These are phyloP conservation scores for Stictonetta naevosa DNA, from an alignment of 2,113 vertebrate genomes.

Conservation along the genomic window DNA sequence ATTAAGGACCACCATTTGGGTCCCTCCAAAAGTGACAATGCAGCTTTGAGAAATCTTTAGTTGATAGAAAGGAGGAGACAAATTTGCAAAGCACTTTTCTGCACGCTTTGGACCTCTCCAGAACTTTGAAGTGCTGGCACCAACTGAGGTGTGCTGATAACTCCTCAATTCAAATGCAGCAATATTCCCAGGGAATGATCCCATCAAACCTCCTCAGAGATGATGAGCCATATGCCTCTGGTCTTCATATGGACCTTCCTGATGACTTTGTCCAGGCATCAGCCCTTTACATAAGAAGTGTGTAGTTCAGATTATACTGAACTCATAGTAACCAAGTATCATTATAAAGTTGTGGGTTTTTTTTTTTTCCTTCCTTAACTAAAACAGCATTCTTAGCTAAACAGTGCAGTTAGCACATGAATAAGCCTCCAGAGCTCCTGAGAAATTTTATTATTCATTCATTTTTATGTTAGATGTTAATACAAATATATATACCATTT, in stretches of 20 bases:
- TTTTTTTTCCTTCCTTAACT: neutral
- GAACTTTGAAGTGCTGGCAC: neutral
- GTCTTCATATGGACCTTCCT: neutral
- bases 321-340: neutral
- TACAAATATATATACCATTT: neutral
- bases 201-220: neutral
- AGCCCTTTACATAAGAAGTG: neutral
- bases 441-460: neutral
- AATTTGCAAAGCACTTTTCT: neutral
- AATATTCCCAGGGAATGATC: neutral
- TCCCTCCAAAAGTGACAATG: neutral
- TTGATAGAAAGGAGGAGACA: neutral
- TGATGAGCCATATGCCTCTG: neutral
- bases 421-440: neutral
- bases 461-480: neutral
- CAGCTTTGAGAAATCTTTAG: neutral
- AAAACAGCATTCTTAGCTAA: neutral
- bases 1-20: neutral
- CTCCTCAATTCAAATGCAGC: neutral
- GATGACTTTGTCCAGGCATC: neutral
- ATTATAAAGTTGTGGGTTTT: neutral
- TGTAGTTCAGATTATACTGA: neutral
- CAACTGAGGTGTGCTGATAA: neutral
- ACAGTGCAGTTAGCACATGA: neutral
- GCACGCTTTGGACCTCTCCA: neutral